Conservation (phyloP, 2,888 invertebrate genomes). For the Prenolepis imparis region DNA sequence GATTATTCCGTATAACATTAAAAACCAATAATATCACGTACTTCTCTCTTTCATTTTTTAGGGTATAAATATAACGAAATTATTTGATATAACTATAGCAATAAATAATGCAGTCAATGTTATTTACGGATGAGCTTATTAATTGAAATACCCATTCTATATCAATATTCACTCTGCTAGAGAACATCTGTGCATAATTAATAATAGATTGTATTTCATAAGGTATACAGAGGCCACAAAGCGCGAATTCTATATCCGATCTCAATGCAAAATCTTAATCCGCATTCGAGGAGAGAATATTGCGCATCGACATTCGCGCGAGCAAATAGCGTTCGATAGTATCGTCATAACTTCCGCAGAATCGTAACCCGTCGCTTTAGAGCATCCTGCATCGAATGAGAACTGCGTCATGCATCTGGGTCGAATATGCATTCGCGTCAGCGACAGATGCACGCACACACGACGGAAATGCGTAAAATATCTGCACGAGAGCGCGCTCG, state of each 20-base stretch:
- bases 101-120: neutral
- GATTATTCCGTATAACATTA: neutral
- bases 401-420: slow-evolving; percentile 48
- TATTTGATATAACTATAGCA: neutral
- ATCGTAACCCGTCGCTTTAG: slow-evolving; percentile 48
- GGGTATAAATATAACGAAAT: neutral
- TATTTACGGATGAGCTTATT: neutral
- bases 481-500: neutral
- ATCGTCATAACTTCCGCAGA: slow-evolving; percentile 23
- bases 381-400: slow-evolving; percentile 28
- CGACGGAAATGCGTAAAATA: slow-evolving; percentile 48
- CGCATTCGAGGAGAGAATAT: slow-evolving; percentile 37
- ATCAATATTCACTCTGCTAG: neutral
- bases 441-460: neutral
- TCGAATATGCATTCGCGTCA: slow-evolving; percentile 34
- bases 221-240: slow-evolving; percentile 24
- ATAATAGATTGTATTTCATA: slow-evolving; percentile 25
- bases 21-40: neutral
- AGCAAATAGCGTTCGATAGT: slow-evolving; percentile 19
- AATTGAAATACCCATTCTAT: neutral
- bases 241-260: slow-evolving; percentile 29
- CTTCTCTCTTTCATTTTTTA: neutral
- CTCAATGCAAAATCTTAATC: slow-evolving; percentile 42
- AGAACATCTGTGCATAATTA: slow-evolving; percentile 24
- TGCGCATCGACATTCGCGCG: slow-evolving; percentile 24